Evolutionary conservation across 2,797 vertebrate genomes (phyloP), one percentile per base, ranked within the genome.

Genomic region (Gambelia wislizenii): DNA sequence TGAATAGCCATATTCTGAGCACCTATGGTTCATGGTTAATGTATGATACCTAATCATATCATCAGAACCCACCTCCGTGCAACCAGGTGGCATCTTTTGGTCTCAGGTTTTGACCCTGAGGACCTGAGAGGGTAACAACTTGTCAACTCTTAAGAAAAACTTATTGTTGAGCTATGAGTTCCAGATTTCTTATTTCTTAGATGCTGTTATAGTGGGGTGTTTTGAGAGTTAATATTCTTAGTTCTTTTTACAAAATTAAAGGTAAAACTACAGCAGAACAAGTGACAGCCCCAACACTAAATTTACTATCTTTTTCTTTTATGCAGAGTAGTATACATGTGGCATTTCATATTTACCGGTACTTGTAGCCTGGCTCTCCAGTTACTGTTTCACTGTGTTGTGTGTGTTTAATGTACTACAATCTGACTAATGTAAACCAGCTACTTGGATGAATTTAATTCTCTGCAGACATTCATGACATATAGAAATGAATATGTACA

Each of bases 131-230:
- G 56, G 20, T 59, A 59, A 59, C 56, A 59, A 82, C 72, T 82
- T 89, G 77, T n/a, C n/a, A n/a, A 39, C 83, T 49, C 12, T 49
- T 49, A 10, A 94, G 91, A 78, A 6, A 76, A 3, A 80, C 3
- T 89, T 87, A 79, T 44, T 83, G 2, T 90, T 77, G 93, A 91
- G 88, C 61, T 79, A 74, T 36, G 78, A 90, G 88, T 85, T 93
- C 49, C 79, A 52, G 9, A 52, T 72, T 92, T 52, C 42, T 90
- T 54, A 42, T 90, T 72, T 91, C 87, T 75, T 93, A 78, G 86
- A 94, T 92, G 49, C 64, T 14, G 44, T 72, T 87, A 20, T 91
- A 30, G 75, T 59, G 0, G n/a, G n/a, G 78, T 25, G 49, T 16
- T 83, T 79, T 44, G 90, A 90, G 64, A 1, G 54, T 93, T 93